Conservation (phyloP, 2,113 vertebrate genomes). For the Erythrocercus mccallii region DNA sequence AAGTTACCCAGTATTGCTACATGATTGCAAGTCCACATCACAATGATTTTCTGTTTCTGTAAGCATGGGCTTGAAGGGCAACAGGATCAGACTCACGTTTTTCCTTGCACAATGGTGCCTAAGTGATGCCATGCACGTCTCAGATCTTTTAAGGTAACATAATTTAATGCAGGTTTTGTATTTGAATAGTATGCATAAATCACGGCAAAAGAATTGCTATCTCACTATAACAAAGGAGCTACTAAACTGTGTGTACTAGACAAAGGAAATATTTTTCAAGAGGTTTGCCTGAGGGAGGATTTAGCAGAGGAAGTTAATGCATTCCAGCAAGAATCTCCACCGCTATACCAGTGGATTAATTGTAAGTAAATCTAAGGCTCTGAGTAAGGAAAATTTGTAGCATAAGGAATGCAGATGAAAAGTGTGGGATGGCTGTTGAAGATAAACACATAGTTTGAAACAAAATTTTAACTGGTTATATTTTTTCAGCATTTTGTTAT, state of each 20-base stretch:
- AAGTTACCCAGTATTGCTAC: background rate
- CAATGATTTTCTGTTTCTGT: background rate
- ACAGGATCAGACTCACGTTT: background rate
- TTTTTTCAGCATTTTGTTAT: constrained; percentile 50
- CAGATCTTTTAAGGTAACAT: constrained; percentile 6
- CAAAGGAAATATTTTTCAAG: constrained; percentile 67
- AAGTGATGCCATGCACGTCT: background rate
- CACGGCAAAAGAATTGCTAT: constrained; percentile 35
- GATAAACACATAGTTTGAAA: constrained; percentile 8
- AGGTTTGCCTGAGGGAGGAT: constrained; percentile 53
- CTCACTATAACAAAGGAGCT: constrained; percentile 30
- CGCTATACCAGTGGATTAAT: constrained; percentile 53
- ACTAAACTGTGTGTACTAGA: constrained; percentile 36
- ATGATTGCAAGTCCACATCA: background rate
- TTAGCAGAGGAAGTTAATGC: constrained; percentile 62
- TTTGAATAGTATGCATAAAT: constrained; percentile 32
- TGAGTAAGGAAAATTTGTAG: constrained; percentile 38
- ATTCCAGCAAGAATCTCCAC: constrained; percentile 58
- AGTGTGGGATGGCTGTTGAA: constrained; percentile 38
- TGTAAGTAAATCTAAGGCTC: constrained; percentile 51
- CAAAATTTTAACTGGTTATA: background rate
- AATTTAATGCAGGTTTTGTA: constrained; percentile 41
- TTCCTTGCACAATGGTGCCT: background rate
- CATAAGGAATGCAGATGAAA: constrained; percentile 21
- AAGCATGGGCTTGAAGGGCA: background rate